Base-by-base conservation (phyloP, 2,113 vertebrate species). In the Gymnarchus niloticus region DNA sequence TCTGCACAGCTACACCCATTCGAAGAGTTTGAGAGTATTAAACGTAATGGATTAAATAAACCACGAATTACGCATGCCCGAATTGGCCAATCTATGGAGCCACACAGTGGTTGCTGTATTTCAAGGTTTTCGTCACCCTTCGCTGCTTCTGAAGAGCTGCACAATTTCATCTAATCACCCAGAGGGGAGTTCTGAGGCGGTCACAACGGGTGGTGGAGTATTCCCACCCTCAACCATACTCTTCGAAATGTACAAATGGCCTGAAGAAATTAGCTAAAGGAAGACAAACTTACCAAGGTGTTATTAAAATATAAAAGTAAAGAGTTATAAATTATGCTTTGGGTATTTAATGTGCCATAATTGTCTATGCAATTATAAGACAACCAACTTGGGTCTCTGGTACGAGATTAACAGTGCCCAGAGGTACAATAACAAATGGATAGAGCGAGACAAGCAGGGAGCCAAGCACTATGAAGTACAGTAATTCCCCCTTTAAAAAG, bases 301-400 rank as follows among this genome's bases (percentile, higher is more conserved):
- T 49, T 56, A 83, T 83, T 83, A 83, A 83, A 84, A 84, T 59
- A 23, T 84, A 44, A 65, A 65, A 65, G 41, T 48, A 48, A 25
- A 84, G 56, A 28, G 57, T 17, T 59, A 9, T 69, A 65, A 84
- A 84, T 84, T 65, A 23, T 21, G 46, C 44, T 65, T 84, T 12
- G 7, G 57, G 46, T 84, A 57, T 33, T 69, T 84, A 84, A 69
- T 84, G 57, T 17, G 57, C 57, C 83, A 28, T 69, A 49, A 69
- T 51, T 84, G 46, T 41, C 56, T 49, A 14, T 19, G 41, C 48
- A 41, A 41, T 84, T 37, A 28, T 56, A 23, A 61, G 83, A 59
- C n/a, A 84, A 48, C 83, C 23, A 57, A 65, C 65, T 51, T 44
- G 41, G 48, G 23, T 56, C 56, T 44, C 17, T 51, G 44, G 44